A percentile compares a stretch with the other conserved stretches of the same genome.
Evolutionary conservation across 2,888 invertebrate species (phyloP).

Genomic region (Spicauda simplicius): DNA sequence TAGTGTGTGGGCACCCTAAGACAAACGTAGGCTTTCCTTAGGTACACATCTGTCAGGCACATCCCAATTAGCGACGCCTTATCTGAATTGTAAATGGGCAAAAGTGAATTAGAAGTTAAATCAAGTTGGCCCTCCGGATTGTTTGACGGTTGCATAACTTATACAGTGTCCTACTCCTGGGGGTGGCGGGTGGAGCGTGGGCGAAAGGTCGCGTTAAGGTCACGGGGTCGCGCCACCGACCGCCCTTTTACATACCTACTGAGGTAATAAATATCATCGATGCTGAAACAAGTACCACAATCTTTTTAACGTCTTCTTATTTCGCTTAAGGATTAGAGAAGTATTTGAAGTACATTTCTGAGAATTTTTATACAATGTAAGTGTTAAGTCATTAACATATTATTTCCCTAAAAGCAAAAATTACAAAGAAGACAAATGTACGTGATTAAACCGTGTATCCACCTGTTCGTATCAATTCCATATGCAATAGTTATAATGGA

Average conservation of each 20-base stretch:
- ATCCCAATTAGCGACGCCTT: conserved; percentile 37
- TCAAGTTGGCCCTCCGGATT: conserved; percentile 53
- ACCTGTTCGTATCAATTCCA: no score
- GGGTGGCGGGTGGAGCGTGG: conserved; percentile 49
- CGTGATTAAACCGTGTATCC: no score
- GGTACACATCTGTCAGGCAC: conserved; percentile 21
- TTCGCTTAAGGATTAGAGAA: not conserved
- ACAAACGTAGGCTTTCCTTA: conserved; percentile 1
- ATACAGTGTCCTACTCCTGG: conserved; percentile 57
- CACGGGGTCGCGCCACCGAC: conserved; percentile 60
- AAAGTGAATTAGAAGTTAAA: conserved; percentile 54
- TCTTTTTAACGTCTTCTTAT: not conserved
- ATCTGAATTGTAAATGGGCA: conserved; percentile 51
- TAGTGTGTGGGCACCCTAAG: not conserved
- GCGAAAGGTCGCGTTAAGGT: conserved; percentile 70
- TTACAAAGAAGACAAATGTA: no score
- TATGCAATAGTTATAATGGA: no score
- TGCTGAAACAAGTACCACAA: conserved; percentile 11
- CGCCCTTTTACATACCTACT: conserved; percentile 39
- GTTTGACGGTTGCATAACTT: conserved; percentile 65
- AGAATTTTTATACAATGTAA: no score
- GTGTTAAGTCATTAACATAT: no score
- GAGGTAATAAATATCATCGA: conserved; percentile 36
- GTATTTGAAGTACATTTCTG: not conserved
- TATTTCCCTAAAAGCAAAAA: no score